phyloP scores from a whole-genome alignment of 2,888 invertebrate genomes.

The Strigamia crassipes region DNA sequence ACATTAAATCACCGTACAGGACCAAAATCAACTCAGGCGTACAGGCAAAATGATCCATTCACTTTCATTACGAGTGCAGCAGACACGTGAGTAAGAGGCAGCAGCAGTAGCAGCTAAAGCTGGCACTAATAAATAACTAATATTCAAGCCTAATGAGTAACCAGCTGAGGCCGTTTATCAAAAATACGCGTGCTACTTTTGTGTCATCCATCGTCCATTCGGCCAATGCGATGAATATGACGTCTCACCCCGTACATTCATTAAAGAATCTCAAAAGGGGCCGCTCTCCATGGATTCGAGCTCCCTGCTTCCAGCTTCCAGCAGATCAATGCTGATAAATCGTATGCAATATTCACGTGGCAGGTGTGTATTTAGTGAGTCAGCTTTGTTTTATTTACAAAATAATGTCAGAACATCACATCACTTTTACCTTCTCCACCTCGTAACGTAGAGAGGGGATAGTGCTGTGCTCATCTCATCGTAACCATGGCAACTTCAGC shows the following conservation, averaged over 20 bases:
- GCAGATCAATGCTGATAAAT: background rate
- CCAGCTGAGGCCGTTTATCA: constrained; percentile 31
- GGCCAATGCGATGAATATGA: background rate
- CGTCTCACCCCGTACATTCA: constrained; percentile 6
- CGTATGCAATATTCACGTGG: constrained; percentile 12
- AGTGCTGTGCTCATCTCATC: background rate
- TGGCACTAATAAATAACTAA: constrained; percentile 34
- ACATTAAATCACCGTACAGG: constrained; percentile 36
- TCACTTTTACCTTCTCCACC: constrained; percentile 30
- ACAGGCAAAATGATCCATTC: constrained; percentile 38
- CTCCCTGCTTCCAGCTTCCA: background rate
- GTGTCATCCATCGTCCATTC: constrained; percentile 20
- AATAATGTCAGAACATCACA: background rate
- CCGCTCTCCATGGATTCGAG: background rate
- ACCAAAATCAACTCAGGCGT: constrained; percentile 19
- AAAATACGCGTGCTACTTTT: background rate
- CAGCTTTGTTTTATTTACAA: background rate
- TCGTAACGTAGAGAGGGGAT: background rate
- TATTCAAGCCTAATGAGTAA: constrained; percentile 37
- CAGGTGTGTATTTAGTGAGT: constrained; percentile 36
- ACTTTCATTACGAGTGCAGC: constrained; percentile 38
- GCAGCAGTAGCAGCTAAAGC: constrained; percentile 10
- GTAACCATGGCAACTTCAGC: constrained; percentile 27
- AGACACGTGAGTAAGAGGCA: constrained; percentile 6
- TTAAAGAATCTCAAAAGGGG: background rate